Evolutionary conservation across 2,113 vertebrate species (phyloP), one percentile per base, ranked within the genome.

Genomic region (Rhineura floridana): DNA sequence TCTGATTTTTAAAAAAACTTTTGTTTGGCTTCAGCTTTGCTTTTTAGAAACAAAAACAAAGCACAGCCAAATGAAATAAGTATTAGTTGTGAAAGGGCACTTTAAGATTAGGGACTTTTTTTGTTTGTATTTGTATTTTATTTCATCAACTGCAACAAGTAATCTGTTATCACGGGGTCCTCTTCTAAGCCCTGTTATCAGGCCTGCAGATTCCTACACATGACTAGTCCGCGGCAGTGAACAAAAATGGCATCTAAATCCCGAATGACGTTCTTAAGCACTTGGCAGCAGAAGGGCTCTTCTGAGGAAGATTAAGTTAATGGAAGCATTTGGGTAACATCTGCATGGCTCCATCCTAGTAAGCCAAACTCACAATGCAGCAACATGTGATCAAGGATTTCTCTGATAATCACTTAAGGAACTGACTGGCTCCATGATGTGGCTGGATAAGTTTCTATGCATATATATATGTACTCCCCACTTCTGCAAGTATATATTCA

Each of bases 301-400:
- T 93, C 94, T 91, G 95, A 97, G 95, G 92, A 96, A 96, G 95
- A 96, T 96, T 95, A 96, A 96, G 95, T 96, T 96, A 94, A 96
- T 95, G 93, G 95, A 95, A 94, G 95, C 94, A 70, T 94, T 96
- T 95, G 86, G 81, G 94, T 95, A 96, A 96, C 95, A 95, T 94
- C 95, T 95, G 93, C 89, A 95, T 93, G 94, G 92, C 88, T 93
- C 93, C 84, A 42, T 94, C 90, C 91, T 85, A 84, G 91, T 89
- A 91, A 86, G 90, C 92, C 95, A 90, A 95, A 93, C 93, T 92
- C 95, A 95, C 94, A 94, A 93, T 91, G 91, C 92, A 0, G 0
- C 89, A 91, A 94, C 94, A 96, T 67, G 95, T 95, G 96, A 94
- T 11, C 25, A 88, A 93, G 96, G 93, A 95, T 94, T 95, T 95